phyloP scores from a whole-genome alignment of 2,797 vertebrate genomes.

The Nyctibius grandis region DNA sequence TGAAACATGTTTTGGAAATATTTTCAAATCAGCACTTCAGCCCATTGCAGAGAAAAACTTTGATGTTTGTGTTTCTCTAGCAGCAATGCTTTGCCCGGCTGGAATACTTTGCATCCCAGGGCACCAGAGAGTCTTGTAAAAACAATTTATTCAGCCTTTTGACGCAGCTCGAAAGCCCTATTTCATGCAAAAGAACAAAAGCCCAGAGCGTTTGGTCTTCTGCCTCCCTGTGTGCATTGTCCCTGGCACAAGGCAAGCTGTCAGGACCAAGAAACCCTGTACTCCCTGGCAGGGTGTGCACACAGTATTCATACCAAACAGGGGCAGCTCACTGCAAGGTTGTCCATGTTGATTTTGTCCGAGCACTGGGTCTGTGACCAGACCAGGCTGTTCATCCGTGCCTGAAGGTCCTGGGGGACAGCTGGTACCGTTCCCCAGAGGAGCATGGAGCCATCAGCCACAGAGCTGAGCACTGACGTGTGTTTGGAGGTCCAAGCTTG shows the following conservation, averaged over 20 bases:
- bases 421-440: neutral
- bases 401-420: neutral
- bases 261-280: neutral
- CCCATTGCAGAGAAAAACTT: neutral
- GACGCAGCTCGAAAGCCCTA: neutral
- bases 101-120: neutral
- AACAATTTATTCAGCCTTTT: neutral
- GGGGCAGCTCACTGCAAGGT: neutral
- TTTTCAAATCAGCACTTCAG: conserved; percentile 11
- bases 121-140: neutral
- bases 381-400: too few relatives aligned
- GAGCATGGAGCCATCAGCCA: neutral
- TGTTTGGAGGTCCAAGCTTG: fast-evolving
- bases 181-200: neutral
- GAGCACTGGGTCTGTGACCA: neutral
- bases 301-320: neutral
- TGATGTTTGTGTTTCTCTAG: neutral
- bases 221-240: neutral
- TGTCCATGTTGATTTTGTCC: neutral
- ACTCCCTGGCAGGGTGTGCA: too few relatives aligned
- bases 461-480: fast-evolving
- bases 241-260: neutral
- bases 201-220: neutral
- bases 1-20: conserved; percentile 13
- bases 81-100: neutral